These are phyloP conservation scores for Listronotus oregonensis DNA, from an alignment of 1,140 invertebrate species.

Conservation along the genomic window DNA sequence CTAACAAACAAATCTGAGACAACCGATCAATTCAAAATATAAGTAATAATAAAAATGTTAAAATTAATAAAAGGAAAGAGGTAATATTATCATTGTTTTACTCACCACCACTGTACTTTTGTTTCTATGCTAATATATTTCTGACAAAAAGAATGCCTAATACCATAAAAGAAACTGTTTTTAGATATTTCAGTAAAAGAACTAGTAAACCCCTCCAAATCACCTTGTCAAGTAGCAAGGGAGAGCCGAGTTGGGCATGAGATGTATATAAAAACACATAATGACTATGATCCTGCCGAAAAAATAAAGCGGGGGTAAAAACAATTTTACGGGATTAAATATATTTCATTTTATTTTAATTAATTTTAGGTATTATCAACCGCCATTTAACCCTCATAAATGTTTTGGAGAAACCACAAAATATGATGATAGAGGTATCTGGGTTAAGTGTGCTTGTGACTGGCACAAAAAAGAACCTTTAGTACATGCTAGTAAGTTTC, in stretches of 20 bases:
- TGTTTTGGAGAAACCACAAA: conserved; percentile 56
- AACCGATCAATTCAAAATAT: no score
- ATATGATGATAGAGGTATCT: conserved; percentile 57
- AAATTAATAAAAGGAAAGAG: no score
- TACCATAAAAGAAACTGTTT: no score
- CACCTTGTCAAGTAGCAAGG: conserved; percentile 48
- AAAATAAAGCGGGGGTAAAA: conserved; percentile 53
- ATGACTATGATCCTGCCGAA: conserved; percentile 55
- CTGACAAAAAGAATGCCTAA: no score
- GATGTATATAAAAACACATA: conserved; percentile 51
- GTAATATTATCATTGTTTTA: no score
- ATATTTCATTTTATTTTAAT: neutral
- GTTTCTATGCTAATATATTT: no score
- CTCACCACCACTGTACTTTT: no score
- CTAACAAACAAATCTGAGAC: no score
- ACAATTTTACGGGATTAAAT: no score
- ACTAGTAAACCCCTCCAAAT: conserved; percentile 49
- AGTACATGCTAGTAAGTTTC: conserved; percentile 53
- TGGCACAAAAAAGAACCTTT: conserved; percentile 54
- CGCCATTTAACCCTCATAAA: conserved; percentile 45
- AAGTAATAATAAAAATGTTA: no score
- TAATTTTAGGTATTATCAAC: conserved; percentile 48
- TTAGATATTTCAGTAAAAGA: conserved; percentile 43
- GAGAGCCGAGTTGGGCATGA: conserved; percentile 53
- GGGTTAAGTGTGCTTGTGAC: conserved; percentile 56